Evolutionary conservation across 1,140 invertebrate species (phyloP), one percentile per base, ranked within the genome.

Genomic region (Cepaea nemoralis): DNA sequence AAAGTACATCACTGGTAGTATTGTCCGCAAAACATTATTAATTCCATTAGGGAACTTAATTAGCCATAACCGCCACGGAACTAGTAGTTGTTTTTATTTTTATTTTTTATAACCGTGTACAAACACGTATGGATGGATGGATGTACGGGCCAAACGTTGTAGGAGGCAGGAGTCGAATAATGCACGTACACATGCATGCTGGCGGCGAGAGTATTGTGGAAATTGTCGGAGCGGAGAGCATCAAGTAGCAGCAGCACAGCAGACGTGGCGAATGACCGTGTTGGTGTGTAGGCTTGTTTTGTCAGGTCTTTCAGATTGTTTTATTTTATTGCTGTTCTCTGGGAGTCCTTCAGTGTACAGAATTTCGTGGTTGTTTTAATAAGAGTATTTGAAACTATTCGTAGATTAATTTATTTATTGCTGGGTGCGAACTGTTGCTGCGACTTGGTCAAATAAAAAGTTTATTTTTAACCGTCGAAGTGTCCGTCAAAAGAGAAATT

Each of bases 201-300:
- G 84, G 86, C 66, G 83, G 66, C 66, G 83, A 84, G 83, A 82
- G 74, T 87, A 82, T 83, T 55, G 50, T 55, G 6, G 50, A 55
- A 55, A 84, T 81, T 55, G 71, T 78, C 82, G 50, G 70, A 81
- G 6, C n/a, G 82, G 70, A 81, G 6, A 40, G 5, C 71, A 77
- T 77, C 39, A 33, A 42, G 35, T 45, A 66, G 75, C 75, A 55
- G 37, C 33, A 77, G 75, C 27, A 81, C 78, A 88, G 87, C 87
- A 88, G 89, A 90, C 89, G 89, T 90, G 89, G 89, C 89, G 87
- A 71, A 85, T 83, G 12, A 74, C 69, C 6, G 71, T 74, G 71
- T 74, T 8, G 40, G 22, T 6, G 6, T 48, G 69, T 70, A n/a
- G n/a, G n/a, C n/a, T n/a, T n/a, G 1, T n/a, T 39, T 12, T 42